A percentile compares a stretch with the other conserved stretches of the same genome.
Conservation (phyloP, 1,140 invertebrate species). For the Pogonomyrmex californicus region DNA sequence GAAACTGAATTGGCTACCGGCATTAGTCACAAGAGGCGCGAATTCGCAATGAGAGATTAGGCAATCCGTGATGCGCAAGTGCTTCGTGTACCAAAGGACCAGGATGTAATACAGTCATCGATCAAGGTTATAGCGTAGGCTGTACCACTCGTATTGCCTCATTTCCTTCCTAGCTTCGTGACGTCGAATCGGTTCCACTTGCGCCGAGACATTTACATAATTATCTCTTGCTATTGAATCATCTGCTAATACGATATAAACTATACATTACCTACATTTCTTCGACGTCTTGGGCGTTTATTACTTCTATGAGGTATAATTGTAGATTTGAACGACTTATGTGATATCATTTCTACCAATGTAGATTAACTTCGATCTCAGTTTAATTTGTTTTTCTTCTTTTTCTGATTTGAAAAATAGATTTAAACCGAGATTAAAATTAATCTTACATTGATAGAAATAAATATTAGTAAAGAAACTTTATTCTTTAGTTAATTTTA, state of each 20-base stretch:
- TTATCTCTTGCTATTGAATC: slow-evolving; percentile 6
- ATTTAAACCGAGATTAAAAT: background rate
- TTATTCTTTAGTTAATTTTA: background rate
- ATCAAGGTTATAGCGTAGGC: slow-evolving; percentile 67
- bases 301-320: background rate
- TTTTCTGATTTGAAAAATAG: background rate
- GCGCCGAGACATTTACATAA: background rate
- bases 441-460: background rate
- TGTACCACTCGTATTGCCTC: slow-evolving; percentile 48
- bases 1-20: slow-evolving; percentile 47
- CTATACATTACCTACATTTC: background rate
- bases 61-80: slow-evolving; percentile 69
- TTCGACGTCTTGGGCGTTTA: background rate
- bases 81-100: slow-evolving; percentile 32
- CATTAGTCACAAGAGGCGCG: slow-evolving; percentile 50
- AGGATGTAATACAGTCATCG: slow-evolving; percentile 58
- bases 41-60: slow-evolving; percentile 66
- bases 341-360: too few species aligned
- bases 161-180: slow-evolving; percentile 66
- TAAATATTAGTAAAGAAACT: background rate
- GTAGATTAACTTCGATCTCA: too few species aligned
- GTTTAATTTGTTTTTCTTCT: too few species aligned
- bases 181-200: slow-evolving; percentile 17
- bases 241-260: slow-evolving; percentile 1
- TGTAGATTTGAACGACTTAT: background rate